Base-by-base conservation (phyloP, 2,113 vertebrate genomes). In the Alligator mississippiensis region DNA sequence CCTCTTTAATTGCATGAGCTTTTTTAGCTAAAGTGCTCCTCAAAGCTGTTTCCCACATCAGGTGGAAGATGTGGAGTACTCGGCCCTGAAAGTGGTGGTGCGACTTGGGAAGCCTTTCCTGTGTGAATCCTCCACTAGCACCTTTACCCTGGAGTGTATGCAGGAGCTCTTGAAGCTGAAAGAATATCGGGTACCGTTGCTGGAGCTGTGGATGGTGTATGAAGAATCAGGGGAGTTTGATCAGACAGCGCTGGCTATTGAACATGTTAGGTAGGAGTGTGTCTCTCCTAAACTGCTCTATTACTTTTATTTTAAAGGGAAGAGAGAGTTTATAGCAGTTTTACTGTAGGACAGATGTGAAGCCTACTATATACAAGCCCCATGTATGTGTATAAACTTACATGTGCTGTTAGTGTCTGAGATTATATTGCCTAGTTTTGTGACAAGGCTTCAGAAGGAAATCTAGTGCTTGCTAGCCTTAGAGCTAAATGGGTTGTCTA, bases 211-310 rank as follows among this genome's bases (percentile, higher is more conserved):
- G 82, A 98, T 99, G 68, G 98, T 99, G 6, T 99, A 98, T 11
- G 98, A 99, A 2, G 98, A 98, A 47, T 99, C 99, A 0, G 99
- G 98, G 63, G 98, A 98, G 47, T 98, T 99, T 85, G 99, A 99
- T 90, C 98, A 99, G 96, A 99, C 99, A 0, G 99, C 99, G 3
- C 97, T 99, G 2, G 98, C 98, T 1, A 61, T 99, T 3, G 99
- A 99, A 77, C 99, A 99, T 54, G 97, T 99, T 97, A 98, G 99
- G 99, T 99, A 97, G 58, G 96, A 85, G 77, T 60, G 60, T 70
- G 57, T 75, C 6, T 77, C 19, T 24, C 16, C 70, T 47, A 59
- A 87, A 86, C 38, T 16, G 6, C 57, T 64, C 21, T 24, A 63
- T 61, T 27, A 9, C 84, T 94, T 88, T 85, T 85, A 12, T 82